These are phyloP conservation scores for Drosophila mayri DNA, from an alignment of 1,140 invertebrate genomes.

Conservation along the genomic window DNA sequence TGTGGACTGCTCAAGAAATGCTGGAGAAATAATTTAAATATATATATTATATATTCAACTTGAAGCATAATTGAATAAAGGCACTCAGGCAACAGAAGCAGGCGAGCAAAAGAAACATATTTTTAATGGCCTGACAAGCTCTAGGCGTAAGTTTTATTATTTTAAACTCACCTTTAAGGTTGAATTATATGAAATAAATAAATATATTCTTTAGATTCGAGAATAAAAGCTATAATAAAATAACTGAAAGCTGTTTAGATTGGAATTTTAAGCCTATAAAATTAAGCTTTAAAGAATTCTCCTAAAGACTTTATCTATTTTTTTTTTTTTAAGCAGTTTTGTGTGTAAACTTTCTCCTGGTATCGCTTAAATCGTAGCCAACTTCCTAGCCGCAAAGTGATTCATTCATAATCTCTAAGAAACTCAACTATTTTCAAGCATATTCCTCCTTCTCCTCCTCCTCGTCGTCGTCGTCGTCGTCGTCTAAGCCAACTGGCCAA, in stretches of 20 bases:
- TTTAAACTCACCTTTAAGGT: neutral
- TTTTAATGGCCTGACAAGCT: neutral
- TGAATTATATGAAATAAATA: neutral
- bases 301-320: neutral
- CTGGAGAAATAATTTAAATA: constrained; percentile 5
- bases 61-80: constrained; percentile 15
- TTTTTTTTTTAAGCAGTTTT: neutral
- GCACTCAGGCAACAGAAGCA: neutral
- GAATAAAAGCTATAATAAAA: too few species aligned
- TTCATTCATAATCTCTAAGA: constrained; percentile 49
- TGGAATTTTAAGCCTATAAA: too few species aligned
- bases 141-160: neutral
- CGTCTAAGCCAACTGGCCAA: constrained; percentile 30
- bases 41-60: constrained; percentile 13
- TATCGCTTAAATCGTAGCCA: constrained; percentile 24
- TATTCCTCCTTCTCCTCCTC: constrained; percentile 5
- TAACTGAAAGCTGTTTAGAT: too few species aligned
- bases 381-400: constrained; percentile 39
- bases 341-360: constrained; percentile 14
- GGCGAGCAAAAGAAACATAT: neutral
- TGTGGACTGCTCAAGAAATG: constrained; percentile 3
- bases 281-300: neutral
- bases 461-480: neutral
- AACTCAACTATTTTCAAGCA: constrained; percentile 24
- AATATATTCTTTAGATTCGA: neutral